Base-by-base conservation (phyloP, 1,140 invertebrate genomes). In the Scaptomyza graminum region DNA sequence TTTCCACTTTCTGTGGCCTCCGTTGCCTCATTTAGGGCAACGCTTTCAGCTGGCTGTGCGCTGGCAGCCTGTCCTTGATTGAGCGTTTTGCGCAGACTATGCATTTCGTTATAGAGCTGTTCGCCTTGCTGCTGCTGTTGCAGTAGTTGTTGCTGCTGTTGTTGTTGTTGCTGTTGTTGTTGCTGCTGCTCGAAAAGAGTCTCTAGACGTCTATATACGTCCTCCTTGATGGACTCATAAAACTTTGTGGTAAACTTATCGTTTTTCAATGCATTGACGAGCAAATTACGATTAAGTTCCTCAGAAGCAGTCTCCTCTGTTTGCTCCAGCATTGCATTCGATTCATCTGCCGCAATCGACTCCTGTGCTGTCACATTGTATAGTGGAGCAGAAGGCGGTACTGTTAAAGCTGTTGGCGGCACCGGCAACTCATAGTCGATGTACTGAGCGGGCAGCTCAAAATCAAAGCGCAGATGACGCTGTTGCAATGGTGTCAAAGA, bases 151-250 rank as follows among this genome's bases (percentile, higher is more conserved):
- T 68, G 44, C 1, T 76, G 60, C 7, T 72, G 71, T 8, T 64
- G 62, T 22, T 84, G 68, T n/a, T 73, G 82, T 9, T 79, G 84
- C 5, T 90, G 94, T 1, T 95, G 95, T 64, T 94, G 80, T 52
- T 85, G 82, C 16, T 87, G 94, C 88, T 96, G 96, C 1, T 94
- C 94, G 1, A 94, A 93, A 28, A 96, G 91, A 3, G 94, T 94
- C n/a, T 94, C 94, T 1, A 96, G 93, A 81, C 95, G 94, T 11
- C 95, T 94, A 79, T 95, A 95, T 3, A 95, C 94, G 87, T 94
- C 94, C 79, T 95, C 94, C 43, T 94, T 92, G 13, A 95, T 91
- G 11, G 94, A 93, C 69, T 95, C 94, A 85, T 94, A 94, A 22
- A 94, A 92, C 87, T 95, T 95, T 2, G 93, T 93, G 0, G 93